Base-by-base conservation (phyloP, 2,113 vertebrate genomes). In the Muntiacus reevesi region DNA sequence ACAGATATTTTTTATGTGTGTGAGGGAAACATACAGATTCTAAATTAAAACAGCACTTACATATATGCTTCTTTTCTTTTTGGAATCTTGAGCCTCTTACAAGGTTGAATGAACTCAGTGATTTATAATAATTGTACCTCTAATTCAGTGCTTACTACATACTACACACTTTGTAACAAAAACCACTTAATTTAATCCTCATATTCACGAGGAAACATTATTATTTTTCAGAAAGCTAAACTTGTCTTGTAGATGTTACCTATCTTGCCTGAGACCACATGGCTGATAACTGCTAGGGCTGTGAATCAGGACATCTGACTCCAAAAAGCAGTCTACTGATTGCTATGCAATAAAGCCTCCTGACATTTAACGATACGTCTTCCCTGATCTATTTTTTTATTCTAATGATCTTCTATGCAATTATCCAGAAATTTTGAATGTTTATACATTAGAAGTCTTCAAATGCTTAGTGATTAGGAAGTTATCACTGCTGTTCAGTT, bases 141-240 rank as follows among this genome's bases (percentile, higher is more conserved):
- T 21, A 47, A 16, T 45, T 62, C 45, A 43, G 6, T n/a, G 40
- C n/a, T 71, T 91, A 87, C 7, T 17, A 55, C 1, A 43, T n/a
- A 25, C 6, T 27, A n/a, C 33, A 81, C 6, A 76, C 23, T 89
- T 50, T 57, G 13, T 33, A 96, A 84, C 2, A 55, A 1, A 81
- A 5, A 36, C 28, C 40, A 64, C 57, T 40, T 93, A 17, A 93
- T 79, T 93, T 54, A 93, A 78, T 23, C 6, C 4, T 79, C 36
- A 17, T 25, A 21, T 62, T 95, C 90, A 82, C 13, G 33, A 47
- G 14, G 52, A 85, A 91, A 74, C 16, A 23, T 54, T 60, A 55
- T 14, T 88, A 93, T 60, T 97, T 94, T 74, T n/a, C 33, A 85
- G 59, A 91, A 93, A 85, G 47, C 45, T 91, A 52, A 93, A 97